Conservation (phyloP, 2,113 vertebrate species). For the Pteronura brasiliensis region DNA sequence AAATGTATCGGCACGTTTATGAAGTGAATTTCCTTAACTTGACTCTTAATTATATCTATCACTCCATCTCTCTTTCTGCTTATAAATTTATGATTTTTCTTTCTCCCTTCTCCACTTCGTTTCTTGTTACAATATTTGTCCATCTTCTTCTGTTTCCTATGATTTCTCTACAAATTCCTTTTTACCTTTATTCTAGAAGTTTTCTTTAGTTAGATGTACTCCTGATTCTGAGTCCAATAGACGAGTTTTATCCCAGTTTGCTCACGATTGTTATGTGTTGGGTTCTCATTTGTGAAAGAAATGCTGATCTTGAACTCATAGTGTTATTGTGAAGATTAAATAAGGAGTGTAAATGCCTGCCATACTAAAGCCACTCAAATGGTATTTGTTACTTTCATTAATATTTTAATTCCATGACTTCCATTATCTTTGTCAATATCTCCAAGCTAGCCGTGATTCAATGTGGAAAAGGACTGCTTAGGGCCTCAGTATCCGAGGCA, state of each 20-base stretch:
- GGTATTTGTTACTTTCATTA: not conserved
- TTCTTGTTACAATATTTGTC: not conserved
- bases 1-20: not conserved
- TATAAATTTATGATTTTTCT: not conserved
- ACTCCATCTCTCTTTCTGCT: not conserved
- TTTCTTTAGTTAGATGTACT: not conserved
- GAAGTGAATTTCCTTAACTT: not conserved
- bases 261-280: not conserved
- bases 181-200: not conserved
- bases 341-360: not conserved
- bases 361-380: not conserved
- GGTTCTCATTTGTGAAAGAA: not conserved
- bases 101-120: not conserved
- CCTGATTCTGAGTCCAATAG: not conserved
- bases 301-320: not conserved
- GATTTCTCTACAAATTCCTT: not conserved
- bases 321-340: not conserved
- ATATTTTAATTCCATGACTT: not conserved
- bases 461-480: fast-evolving
- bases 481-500: not conserved
- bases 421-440: not conserved
- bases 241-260: not conserved
- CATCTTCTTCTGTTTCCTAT: not conserved
- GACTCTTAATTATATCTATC: not conserved
- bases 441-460: not conserved